Percentiles rank a stretch among this genome's conserved stretches.
phyloP scores from a whole-genome alignment of 2,797 vertebrate species.

The Nothura maculosa region DNA sequence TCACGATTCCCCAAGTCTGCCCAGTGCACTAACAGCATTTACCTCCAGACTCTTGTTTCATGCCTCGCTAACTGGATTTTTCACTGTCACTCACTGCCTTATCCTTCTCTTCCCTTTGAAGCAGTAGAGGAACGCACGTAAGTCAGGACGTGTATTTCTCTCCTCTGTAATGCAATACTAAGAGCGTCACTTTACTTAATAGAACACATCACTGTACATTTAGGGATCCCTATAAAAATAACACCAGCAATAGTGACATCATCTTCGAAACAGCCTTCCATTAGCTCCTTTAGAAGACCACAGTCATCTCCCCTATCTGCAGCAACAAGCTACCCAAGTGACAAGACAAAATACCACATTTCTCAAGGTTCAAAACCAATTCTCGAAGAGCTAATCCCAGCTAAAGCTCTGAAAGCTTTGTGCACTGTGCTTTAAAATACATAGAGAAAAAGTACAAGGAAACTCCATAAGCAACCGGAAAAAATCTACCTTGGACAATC shows the following conservation, averaged over 20 bases:
- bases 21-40: constrained; percentile 65
- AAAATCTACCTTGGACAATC: background rate
- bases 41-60: constrained; percentile 76
- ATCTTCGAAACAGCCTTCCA: constrained; percentile 27
- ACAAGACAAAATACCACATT: background rate
- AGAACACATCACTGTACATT: constrained; percentile 40
- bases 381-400: background rate
- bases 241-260: constrained; percentile 10
- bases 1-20: constrained; percentile 71
- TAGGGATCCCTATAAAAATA: constrained; percentile 55
- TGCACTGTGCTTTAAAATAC: background rate
- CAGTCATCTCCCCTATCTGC: background rate
- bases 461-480: background rate
- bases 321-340: background rate
- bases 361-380: constrained; percentile 25
- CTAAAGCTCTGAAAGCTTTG: background rate
- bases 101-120: constrained; percentile 54
- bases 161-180: background rate
- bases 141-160: background rate
- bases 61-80: constrained; percentile 76
- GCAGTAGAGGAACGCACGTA: constrained; percentile 9
- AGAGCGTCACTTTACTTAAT: background rate
- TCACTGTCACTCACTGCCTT: constrained; percentile 71
- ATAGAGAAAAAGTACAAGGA: background rate
- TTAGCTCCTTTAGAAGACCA: constrained; percentile 5